These are phyloP conservation scores for Folsomia manolachei DNA, from an alignment of 2,888 invertebrate species.

Conservation along the genomic window DNA sequence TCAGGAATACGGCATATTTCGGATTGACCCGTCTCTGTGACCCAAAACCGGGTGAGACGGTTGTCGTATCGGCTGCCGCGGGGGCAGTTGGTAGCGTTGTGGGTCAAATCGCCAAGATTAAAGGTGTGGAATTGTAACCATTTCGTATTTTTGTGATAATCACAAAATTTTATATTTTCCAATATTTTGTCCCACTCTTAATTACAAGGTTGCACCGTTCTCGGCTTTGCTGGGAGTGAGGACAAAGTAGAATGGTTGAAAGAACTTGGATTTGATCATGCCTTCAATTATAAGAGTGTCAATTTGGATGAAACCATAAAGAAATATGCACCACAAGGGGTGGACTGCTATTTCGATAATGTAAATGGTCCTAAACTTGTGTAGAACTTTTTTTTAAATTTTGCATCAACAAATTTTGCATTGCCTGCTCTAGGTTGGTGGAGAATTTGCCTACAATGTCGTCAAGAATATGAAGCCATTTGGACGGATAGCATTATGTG, in stretches of 20 bases:
- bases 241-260: slow-evolving; percentile 68
- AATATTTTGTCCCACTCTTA: too few species aligned
- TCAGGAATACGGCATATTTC: slow-evolving; percentile 68
- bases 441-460: slow-evolving; percentile 60
- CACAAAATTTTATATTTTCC: too few species aligned
- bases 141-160: neutral
- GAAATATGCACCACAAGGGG: slow-evolving; percentile 64
- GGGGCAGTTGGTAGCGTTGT: slow-evolving; percentile 76
- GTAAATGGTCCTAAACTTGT: too few species aligned
- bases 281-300: slow-evolving; percentile 66
- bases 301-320: slow-evolving; percentile 60
- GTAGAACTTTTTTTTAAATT: neutral
- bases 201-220: slow-evolving; percentile 67
- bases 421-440: slow-evolving; percentile 61
- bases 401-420: too few species aligned
- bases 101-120: slow-evolving; percentile 73
- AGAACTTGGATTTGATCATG: slow-evolving; percentile 66
- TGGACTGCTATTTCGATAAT: slow-evolving; percentile 76
- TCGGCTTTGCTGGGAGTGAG: slow-evolving; percentile 69
- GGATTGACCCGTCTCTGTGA: slow-evolving; percentile 69
- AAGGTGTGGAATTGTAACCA: slow-evolving; percentile 53
- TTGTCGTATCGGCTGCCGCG: slow-evolving; percentile 72
- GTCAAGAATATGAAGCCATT: slow-evolving; percentile 63
- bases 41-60: slow-evolving; percentile 69
- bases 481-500: slow-evolving; percentile 66